Percentiles rank a stretch among this genome's conserved stretches.
phyloP scores from a whole-genome alignment of 2,113 vertebrate genomes.

The Nothobranchius furzeri region DNA sequence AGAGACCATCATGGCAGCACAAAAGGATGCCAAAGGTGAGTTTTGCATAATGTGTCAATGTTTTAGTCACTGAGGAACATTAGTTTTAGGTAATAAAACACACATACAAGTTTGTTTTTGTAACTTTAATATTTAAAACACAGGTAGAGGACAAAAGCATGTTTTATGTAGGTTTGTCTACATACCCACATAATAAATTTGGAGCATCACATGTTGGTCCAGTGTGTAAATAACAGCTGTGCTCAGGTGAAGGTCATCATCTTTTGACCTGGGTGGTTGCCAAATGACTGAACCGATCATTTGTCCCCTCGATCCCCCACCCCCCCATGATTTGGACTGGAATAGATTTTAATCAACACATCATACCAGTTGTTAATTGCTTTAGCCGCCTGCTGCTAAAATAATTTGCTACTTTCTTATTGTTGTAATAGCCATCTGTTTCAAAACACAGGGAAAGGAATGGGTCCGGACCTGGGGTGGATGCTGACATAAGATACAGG shows the following conservation, averaged over 20 bases:
- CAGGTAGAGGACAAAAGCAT: neutral
- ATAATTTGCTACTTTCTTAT: constrained; percentile 83
- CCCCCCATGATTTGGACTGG: constrained; percentile 62
- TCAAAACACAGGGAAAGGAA: constrained; percentile 75
- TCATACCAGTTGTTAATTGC: constrained; percentile 86
- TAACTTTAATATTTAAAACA: neutral
- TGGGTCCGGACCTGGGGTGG: constrained; percentile 70
- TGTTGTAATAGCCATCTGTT: constrained; percentile 84
- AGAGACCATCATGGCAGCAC: too few relatives aligned
- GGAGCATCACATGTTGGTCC: constrained; percentile 23
- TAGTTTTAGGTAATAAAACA: neutral
- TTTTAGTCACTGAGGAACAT: neutral
- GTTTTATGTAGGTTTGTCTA: neutral
- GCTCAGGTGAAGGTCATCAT: constrained; percentile 63
- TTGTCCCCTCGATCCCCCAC: neutral
- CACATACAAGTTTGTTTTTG: neutral
- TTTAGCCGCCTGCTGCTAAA: constrained; percentile 80
- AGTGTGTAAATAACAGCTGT: constrained; percentile 55
- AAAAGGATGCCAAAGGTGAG: too few relatives aligned
- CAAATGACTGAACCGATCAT: constrained; percentile 69
- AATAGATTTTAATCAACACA: constrained; percentile 87
- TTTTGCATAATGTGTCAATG: too few relatives aligned
- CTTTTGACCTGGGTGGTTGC: constrained; percentile 59
- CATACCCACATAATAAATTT: neutral
- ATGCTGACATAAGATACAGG: constrained; percentile 73